Evolutionary conservation across 2,888 invertebrate genomes (phyloP).

Genomic region (Chalcosyrphus nemorum): DNA sequence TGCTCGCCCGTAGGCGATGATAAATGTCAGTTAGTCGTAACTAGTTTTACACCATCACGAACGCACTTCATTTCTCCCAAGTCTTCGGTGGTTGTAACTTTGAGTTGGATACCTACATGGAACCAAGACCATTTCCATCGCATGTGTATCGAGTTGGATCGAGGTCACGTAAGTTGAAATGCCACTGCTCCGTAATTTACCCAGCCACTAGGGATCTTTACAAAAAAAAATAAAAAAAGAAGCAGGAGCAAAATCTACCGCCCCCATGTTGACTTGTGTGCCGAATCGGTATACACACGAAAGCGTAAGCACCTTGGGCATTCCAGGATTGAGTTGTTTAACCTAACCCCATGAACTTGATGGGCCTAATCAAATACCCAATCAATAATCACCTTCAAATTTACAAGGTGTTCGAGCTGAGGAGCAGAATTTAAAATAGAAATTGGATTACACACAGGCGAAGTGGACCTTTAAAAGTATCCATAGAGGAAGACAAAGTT

Average conservation of each 20-base stretch:
- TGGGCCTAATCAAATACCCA: conserved; percentile 54
- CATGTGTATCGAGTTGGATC: conserved; percentile 49
- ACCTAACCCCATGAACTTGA: background rate
- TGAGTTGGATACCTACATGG: conserved; percentile 20
- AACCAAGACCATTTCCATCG: conserved; percentile 19
- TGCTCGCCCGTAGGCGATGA: conserved; percentile 58
- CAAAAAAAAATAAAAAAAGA: background rate
- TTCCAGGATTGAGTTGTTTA: background rate
- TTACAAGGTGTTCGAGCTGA: background rate
- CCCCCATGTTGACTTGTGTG: conserved; percentile 4
- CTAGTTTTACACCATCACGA: conserved; percentile 64
- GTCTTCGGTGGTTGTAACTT: conserved; percentile 26
- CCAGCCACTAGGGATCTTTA: conserved; percentile 11
- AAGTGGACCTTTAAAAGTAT: background rate
- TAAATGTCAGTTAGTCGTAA: conserved; percentile 70
- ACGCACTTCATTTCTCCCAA: conserved; percentile 60
- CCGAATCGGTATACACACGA: background rate
- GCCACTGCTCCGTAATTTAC: conserved; percentile 52
- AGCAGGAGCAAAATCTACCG: background rate
- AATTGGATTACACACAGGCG: background rate
- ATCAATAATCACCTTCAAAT: conserved; percentile 45
- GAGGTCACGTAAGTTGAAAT: conserved; percentile 65
- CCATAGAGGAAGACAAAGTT: background rate
- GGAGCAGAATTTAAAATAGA: conserved; percentile 30
- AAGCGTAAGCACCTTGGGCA: background rate